Evolutionary conservation across 2,113 vertebrate species (phyloP).

Genomic region (Anguilla japonica): DNA sequence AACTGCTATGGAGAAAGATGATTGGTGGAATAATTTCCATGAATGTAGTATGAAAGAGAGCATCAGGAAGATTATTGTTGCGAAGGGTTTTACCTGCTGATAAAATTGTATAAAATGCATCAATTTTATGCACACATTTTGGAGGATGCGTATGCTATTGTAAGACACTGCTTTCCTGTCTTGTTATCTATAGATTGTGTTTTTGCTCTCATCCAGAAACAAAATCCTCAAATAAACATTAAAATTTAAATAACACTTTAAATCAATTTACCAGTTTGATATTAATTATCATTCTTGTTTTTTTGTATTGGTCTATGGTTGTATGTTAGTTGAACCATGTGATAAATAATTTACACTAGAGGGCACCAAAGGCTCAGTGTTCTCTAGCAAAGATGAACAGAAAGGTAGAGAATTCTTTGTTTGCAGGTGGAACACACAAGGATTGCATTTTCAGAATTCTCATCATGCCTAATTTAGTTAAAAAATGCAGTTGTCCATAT

Average conservation of each 20-base stretch:
- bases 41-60: not conserved
- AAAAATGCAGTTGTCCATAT: too few relatives aligned
- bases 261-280: too few relatives aligned
- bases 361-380: conserved; percentile 16
- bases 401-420: not conserved
- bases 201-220: not conserved
- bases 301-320: not conserved
- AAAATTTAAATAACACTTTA: too few relatives aligned
- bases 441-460: not conserved
- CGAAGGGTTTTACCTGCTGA: not conserved
- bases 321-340: not conserved
- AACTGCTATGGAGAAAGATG: not conserved
- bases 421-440: not conserved
- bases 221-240: too few relatives aligned
- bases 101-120: not conserved
- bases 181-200: not conserved
- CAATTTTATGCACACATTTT: not conserved
- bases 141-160: not conserved
- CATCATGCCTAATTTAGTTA: not conserved
- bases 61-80: not conserved
- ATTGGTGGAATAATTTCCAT: not conserved
- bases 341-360: conserved; percentile 44
- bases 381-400: not conserved
- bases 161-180: not conserved
- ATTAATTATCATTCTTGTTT: not conserved